Percentiles rank a stretch among this genome's conserved stretches.
phyloP scores from a whole-genome alignment of 2,797 vertebrate genomes.

The Bufotes viridis region DNA sequence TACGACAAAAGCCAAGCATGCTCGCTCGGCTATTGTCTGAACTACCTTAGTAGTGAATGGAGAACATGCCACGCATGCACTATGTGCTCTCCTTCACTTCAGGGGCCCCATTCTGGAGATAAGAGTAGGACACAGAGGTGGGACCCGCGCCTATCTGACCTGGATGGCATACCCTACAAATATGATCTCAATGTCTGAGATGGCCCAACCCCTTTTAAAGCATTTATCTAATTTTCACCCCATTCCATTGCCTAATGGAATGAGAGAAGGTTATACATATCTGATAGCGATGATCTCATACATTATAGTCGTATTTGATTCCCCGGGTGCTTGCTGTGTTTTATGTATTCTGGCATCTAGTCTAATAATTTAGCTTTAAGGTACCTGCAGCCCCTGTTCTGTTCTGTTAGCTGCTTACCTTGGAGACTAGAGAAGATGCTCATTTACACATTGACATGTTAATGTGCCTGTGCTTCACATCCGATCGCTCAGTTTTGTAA shows the following conservation, averaged over 20 bases:
- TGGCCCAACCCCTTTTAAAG: background rate
- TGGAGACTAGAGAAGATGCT: slow-evolving; percentile 48
- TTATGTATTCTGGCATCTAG: slow-evolving; percentile 9
- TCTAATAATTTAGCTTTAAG: slow-evolving; percentile 21
- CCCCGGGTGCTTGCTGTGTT: background rate
- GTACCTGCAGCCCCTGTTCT: slow-evolving; percentile 1
- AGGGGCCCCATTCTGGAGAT: no score
- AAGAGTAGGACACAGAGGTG: no score
- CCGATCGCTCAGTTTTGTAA: slow-evolving; percentile 57
- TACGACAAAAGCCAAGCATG: no score
- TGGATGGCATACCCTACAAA: no score
- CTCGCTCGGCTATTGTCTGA: no score
- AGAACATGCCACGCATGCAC: no score
- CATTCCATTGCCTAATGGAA: background rate
- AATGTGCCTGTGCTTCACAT: slow-evolving; percentile 51
- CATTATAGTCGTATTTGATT: background rate
- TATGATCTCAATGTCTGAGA: no score
- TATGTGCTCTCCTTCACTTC: no score
- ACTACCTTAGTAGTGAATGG: no score
- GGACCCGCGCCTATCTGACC: no score
- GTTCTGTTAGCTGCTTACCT: slow-evolving; percentile 22
- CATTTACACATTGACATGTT: slow-evolving; percentile 59
- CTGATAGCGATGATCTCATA: slow-evolving; percentile 2
- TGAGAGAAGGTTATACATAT: background rate
- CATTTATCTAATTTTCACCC: background rate